Percentiles rank a stretch among this genome's conserved stretches.
Conservation (phyloP, 1,140 invertebrate species). For the Penaeus vannamei region DNA sequence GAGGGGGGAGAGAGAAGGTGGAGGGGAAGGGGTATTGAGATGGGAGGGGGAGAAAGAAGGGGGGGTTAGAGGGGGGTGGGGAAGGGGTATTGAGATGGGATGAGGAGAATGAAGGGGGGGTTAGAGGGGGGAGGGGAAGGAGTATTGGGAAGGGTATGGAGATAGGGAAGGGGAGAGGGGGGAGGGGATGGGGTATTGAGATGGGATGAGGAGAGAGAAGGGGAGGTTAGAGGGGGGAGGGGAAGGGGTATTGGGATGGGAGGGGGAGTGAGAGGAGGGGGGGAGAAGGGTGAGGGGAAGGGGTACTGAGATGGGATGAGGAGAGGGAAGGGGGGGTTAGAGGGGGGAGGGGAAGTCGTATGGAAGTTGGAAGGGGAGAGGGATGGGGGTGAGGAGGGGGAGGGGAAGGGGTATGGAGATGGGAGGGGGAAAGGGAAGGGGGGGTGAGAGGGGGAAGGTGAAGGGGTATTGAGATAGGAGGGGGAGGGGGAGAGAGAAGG, state of each 20-base stretch:
- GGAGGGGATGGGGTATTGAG: too few species aligned
- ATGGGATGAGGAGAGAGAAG: too few species aligned
- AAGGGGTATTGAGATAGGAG: not conserved
- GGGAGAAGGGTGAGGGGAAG: not conserved
- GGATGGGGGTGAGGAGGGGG: not conserved
- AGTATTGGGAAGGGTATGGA: too few species aligned
- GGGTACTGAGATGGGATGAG: not conserved
- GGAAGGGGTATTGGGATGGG: not conserved
- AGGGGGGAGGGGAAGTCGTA: conserved; percentile 22
- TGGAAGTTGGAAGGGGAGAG: conserved; percentile 8
- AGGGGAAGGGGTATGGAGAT: not conserved
- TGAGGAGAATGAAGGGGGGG: not conserved
- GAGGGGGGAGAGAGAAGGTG: not conserved
- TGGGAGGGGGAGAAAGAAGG: not conserved
- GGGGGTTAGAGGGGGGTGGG: not conserved
- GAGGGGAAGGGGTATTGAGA: too few species aligned
- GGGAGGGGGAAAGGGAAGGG: not conserved
- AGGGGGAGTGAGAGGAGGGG: not conserved
- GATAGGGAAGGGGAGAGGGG: too few species aligned
- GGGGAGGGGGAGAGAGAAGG: not conserved
- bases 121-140: too few species aligned
- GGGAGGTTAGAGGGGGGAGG: too few species aligned
- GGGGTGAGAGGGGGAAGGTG: not conserved
- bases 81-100: too few species aligned
- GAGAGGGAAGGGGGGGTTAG: not conserved